A percentile compares a stretch with the other conserved stretches of the same genome.
Conservation (phyloP, 2,113 vertebrate species). For the Corythoichthys intestinalis region DNA sequence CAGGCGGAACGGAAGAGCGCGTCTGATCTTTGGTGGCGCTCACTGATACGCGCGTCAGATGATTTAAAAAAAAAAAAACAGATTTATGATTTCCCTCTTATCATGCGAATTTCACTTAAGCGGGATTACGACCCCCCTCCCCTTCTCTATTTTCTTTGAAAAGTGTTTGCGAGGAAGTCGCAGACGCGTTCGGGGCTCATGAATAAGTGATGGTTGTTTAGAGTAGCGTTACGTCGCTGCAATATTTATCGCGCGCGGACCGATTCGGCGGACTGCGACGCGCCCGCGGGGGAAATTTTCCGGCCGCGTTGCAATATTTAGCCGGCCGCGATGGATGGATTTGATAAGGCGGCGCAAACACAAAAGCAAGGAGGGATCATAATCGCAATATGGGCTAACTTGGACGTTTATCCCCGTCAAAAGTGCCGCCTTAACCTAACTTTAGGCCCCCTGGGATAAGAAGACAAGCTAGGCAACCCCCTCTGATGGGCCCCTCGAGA, state of each 20-base stretch:
- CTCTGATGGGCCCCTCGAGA: too few relatives aligned
- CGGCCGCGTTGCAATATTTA: slow-evolving; percentile 27
- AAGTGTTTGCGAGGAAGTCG: slow-evolving; percentile 31
- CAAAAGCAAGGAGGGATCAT: slow-evolving; percentile 10
- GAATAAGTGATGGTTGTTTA: slow-evolving; percentile 43
- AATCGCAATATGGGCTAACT: neutral
- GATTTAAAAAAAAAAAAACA: slow-evolving; percentile 4
- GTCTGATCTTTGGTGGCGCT: slow-evolving; percentile 32
- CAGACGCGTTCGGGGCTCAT: slow-evolving; percentile 31
- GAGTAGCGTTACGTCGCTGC: slow-evolving; percentile 11
- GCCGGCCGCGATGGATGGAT: neutral
- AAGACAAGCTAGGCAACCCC: too few relatives aligned
- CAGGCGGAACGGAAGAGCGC: slow-evolving; percentile 6
- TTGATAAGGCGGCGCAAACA: slow-evolving; percentile 3
- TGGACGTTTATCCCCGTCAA: too few relatives aligned
- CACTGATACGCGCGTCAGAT: slow-evolving; percentile 32
- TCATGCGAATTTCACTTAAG: slow-evolving; percentile 18
- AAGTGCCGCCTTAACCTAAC: too few relatives aligned
- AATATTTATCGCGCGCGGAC: slow-evolving; percentile 30
- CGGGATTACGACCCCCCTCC: slow-evolving; percentile 21
- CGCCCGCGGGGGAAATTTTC: slow-evolving; percentile 19
- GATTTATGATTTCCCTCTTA: neutral
- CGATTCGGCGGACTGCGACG: slow-evolving; percentile 16
- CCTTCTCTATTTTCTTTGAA: slow-evolving; percentile 24
- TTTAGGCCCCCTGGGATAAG: too few relatives aligned